Base-by-base conservation (phyloP, 2,113 vertebrate genomes). In the Ophthalmolycus amberensis region DNA sequence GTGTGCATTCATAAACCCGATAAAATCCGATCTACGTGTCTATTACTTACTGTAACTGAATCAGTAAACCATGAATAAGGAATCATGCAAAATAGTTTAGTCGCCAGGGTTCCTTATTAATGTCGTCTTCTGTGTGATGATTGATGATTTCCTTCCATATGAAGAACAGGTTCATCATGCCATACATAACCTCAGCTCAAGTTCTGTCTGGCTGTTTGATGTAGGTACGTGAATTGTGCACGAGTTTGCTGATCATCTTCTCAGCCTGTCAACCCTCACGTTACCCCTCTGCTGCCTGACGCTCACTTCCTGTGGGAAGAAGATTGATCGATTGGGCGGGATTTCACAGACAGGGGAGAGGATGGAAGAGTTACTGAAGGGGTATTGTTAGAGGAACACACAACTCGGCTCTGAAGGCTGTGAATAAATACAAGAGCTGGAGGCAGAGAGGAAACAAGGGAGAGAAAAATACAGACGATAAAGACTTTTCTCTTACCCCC, bases 371-470 rank as follows among this genome's bases (percentile, higher is more conserved):
- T 77, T 56, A 90, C 87, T 89, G 86, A 76, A 90, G 84, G 69
- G 32, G 79, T 60, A 91, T 91, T 92, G 88, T 91, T 29, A 11
- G 73, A 68, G 78, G 82, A 89, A 88, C 81, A 67, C 87, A 82
- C 77, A 81, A 66, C 74, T 77, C 34, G 63, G 75, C 86, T 87
- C 85, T 75, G 42, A 84, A 83, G 88, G 77, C 75, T 76, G 73
- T 15, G 44, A 85, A 46, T 50, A 75, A 74, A 75, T 50, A 72
- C 77, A 37, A 76, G 50, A 48, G 74, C 85, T 82, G 20, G 22
- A 82, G 82, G 79, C 85, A 44, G 68, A 85, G 70, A 82, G 91
- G 75, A 90, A 84, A 82, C 69, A 5, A 75, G 84, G 58, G 66
- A 64, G 85, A 52, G 76, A 73, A 62, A 46, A 70, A 70, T 40